Evolutionary conservation across 2,888 invertebrate species (phyloP).

Genomic region (Tenthredo scrophulariae): DNA sequence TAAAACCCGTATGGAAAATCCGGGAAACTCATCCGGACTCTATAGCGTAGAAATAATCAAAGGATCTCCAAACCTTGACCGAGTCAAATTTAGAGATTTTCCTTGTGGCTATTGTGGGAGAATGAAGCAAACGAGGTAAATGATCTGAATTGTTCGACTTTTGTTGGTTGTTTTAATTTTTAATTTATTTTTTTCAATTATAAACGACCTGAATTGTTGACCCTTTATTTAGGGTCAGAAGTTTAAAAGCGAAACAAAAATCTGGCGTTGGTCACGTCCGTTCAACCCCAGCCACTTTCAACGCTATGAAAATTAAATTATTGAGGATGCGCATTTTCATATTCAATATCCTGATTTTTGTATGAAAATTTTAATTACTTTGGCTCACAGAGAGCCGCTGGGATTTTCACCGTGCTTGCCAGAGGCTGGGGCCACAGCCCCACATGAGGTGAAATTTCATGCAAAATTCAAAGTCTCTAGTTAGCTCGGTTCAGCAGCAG

Average conservation of each 20-base stretch:
- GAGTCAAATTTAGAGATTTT: not conserved
- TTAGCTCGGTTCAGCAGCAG: not conserved
- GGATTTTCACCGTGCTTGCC: not conserved
- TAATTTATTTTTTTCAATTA: not conserved
- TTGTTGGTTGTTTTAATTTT: not conserved
- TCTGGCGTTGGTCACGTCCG: not conserved
- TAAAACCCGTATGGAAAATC: not conserved
- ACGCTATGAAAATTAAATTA: not conserved
- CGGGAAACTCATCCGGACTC: not conserved
- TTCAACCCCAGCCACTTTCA: not conserved
- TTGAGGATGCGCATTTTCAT: not conserved
- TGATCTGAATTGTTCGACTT: not conserved
- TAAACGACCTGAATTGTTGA: not conserved
- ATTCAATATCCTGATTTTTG: not conserved
- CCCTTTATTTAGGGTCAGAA: not conserved
- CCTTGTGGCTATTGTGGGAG: not conserved
- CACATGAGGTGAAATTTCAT: not conserved
- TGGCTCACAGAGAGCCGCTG: not conserved
- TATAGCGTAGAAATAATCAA: not conserved
- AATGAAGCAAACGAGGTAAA: not conserved
- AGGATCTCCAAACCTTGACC: not conserved
- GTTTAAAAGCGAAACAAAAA: conserved; percentile 4
- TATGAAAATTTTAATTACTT: not conserved
- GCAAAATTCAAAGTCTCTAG: not conserved
- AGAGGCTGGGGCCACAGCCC: not conserved